These are phyloP conservation scores for Cephus runcator DNA, from an alignment of 2,888 invertebrate genomes.

Conservation along the genomic window DNA sequence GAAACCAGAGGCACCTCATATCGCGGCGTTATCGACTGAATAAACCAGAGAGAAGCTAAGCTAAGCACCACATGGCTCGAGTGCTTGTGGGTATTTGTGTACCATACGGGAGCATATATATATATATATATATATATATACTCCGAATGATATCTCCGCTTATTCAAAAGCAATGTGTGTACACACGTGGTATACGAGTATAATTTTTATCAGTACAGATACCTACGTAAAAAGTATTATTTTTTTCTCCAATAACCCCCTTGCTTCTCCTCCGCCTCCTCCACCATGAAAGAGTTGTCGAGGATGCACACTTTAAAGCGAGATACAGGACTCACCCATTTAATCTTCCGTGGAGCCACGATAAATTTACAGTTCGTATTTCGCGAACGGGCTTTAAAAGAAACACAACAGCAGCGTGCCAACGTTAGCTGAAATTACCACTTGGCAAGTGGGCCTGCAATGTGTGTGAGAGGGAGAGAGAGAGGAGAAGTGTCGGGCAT, in stretches of 20 bases:
- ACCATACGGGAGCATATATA: not conserved
- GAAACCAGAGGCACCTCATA: constrained; percentile 49
- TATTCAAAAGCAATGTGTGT: not conserved
- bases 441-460: constrained; percentile 40
- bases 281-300: not conserved
- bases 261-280: not conserved
- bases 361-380: constrained; percentile 31
- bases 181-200: not conserved
- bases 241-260: not conserved
- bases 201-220: not conserved
- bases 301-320: not conserved
- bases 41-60: constrained; percentile 48
- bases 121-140: not conserved
- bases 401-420: constrained; percentile 33
- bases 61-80: constrained; percentile 50
- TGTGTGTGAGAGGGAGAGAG: constrained; percentile 3
- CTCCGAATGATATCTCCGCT: not conserved
- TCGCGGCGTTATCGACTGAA: constrained; percentile 58
- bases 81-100: not conserved
- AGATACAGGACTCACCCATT: constrained; percentile 25
- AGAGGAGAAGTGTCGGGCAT: constrained; percentile 7
- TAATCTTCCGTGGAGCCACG: constrained; percentile 33
- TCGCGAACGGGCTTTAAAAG: constrained; percentile 33
- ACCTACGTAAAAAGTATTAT: not conserved
- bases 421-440: constrained; percentile 58